phyloP scores from a whole-genome alignment of 1,140 invertebrate species.

The Lithobius niger region DNA sequence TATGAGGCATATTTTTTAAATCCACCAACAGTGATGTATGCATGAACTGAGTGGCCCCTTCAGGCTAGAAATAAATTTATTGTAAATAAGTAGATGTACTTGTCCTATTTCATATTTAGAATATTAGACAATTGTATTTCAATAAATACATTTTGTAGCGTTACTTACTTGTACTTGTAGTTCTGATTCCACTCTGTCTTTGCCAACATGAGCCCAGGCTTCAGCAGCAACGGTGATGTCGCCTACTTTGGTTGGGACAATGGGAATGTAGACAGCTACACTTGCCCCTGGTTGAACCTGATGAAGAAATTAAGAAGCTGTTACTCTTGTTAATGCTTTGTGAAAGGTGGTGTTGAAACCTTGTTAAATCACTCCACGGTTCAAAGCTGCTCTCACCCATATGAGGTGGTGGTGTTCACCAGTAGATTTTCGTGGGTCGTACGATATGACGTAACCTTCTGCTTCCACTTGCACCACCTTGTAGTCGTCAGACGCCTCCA shows the following conservation, averaged over 20 bases:
- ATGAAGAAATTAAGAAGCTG: slow-evolving; percentile 1
- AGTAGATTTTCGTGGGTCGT: slow-evolving; percentile 28
- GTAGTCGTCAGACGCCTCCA: slow-evolving; percentile 36
- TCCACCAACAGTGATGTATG: slow-evolving; percentile 46
- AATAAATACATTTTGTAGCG: background rate
- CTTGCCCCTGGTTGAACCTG: slow-evolving; percentile 18
- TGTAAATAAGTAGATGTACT: too few species aligned
- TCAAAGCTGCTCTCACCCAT: slow-evolving; percentile 27
- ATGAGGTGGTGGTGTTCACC: slow-evolving; percentile 38
- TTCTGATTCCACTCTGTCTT: slow-evolving; percentile 30
- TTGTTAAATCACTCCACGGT: background rate
- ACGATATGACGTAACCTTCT: slow-evolving; percentile 39
- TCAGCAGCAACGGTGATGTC: slow-evolving; percentile 37
- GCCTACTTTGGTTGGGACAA: slow-evolving; percentile 31
- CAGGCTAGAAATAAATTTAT: slow-evolving; percentile 35
- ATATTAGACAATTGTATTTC: background rate
- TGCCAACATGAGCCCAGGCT: slow-evolving; percentile 39
- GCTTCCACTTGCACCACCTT: slow-evolving; percentile 42
- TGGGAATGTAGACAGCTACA: slow-evolving; percentile 32
- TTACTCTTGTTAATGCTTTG: background rate
- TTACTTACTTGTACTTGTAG: slow-evolving; percentile 33
- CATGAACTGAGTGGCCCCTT: slow-evolving; percentile 42
- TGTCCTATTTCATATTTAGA: too few species aligned
- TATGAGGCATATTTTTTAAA: slow-evolving; percentile 40
- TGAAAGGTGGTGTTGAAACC: background rate